Conservation (phyloP, 2,113 vertebrate species). For the Crotalus helleri region DNA sequence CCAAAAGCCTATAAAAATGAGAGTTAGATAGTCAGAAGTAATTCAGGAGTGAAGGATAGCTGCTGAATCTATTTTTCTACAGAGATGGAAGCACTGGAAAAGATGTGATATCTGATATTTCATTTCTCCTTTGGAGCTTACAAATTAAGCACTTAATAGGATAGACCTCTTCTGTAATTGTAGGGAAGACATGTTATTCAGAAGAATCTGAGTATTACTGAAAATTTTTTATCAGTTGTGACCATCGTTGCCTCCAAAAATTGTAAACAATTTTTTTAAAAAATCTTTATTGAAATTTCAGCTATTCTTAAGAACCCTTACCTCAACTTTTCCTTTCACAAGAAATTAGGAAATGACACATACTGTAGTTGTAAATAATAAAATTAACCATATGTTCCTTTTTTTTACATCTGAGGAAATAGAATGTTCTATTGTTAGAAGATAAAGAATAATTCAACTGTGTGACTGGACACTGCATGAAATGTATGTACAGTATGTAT, state of each 20-base stretch:
- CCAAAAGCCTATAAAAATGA: not conserved
- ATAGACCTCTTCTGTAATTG: not conserved
- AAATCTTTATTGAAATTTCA: not conserved
- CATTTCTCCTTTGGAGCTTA: not conserved
- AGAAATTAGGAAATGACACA: not conserved
- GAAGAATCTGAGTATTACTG: not conserved
- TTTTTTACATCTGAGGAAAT: not conserved
- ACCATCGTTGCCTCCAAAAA: not conserved
- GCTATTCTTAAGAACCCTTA: not conserved
- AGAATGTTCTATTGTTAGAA: not conserved
- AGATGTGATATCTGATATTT: slow-evolving; percentile 9
- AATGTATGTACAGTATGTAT: not conserved
- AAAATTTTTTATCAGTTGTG: not conserved
- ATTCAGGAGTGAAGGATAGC: not conserved
- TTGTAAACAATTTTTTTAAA: not conserved
- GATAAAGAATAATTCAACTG: not conserved
- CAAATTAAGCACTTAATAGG: not conserved
- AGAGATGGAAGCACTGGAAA: not conserved
- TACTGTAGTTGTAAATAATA: not conserved
- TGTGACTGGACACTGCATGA: not conserved
- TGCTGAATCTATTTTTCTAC: slow-evolving; percentile 1
- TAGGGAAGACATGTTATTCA: not conserved
- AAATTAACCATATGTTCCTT: not conserved
- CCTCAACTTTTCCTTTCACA: not conserved
- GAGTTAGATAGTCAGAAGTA: not conserved